Evolutionary conservation across 2,797 vertebrate species (phyloP).

Genomic region (Chrysolophus pictus): DNA sequence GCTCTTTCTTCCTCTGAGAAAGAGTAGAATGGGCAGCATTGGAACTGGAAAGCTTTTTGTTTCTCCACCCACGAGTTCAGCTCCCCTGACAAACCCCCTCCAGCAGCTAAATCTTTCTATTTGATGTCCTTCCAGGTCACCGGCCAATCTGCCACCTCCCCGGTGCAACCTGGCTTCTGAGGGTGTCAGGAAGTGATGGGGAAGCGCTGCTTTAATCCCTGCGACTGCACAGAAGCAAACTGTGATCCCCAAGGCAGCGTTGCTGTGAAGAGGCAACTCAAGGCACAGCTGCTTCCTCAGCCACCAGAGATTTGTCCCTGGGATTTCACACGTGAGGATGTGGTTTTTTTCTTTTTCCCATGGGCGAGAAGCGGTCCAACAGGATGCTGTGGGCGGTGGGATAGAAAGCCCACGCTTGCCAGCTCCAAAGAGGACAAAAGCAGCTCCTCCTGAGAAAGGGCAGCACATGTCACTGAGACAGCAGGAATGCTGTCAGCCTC

Average conservation of each 20-base stretch:
- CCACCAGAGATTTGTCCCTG: background rate
- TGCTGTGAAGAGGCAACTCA: background rate
- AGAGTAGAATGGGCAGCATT: background rate
- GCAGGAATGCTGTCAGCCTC: background rate
- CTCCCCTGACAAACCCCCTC: background rate
- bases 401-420: background rate
- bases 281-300: background rate
- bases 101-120: constrained; percentile 39
- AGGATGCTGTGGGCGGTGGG: background rate
- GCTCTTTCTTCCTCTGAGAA: constrained; percentile 6
- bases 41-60: constrained; percentile 25
- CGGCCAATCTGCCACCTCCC: background rate
- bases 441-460: background rate
- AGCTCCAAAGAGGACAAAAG: background rate
- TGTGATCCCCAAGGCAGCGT: fast-evolving
- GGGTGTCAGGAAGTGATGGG: background rate
- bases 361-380: fast-evolving
- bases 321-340: background rate
- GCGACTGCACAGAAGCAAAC: background rate
- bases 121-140: constrained; percentile 64
- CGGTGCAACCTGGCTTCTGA: background rate
- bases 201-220: background rate
- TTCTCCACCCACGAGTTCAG: background rate
- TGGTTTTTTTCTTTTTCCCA: background rate
- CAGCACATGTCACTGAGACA: background rate